These are phyloP conservation scores for Cabera pusaria DNA, from an alignment of 2,888 invertebrate species.

Conservation along the genomic window DNA sequence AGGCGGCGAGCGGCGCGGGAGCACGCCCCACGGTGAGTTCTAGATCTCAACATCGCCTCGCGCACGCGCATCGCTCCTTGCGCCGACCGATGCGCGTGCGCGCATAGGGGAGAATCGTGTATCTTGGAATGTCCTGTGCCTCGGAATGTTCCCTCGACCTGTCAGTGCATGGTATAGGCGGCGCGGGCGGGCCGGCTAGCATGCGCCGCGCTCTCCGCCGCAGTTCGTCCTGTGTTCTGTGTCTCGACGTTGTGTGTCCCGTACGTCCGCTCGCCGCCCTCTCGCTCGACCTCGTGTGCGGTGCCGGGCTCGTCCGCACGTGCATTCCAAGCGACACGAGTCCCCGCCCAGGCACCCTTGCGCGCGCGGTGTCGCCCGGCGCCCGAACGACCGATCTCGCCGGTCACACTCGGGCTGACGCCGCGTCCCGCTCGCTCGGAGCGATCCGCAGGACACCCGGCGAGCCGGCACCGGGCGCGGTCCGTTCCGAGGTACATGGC, in stretches of 20 bases:
- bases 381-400: slow-evolving; percentile 20
- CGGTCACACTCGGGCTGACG: slow-evolving; percentile 39
- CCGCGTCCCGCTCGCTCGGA: slow-evolving; percentile 55
- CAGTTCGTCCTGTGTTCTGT: slow-evolving; percentile 78
- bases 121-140: slow-evolving; percentile 85
- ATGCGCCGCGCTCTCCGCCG: slow-evolving; percentile 65
- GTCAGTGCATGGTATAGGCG: slow-evolving; percentile 75
- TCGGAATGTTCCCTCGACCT: slow-evolving; percentile 84
- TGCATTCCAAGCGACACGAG: slow-evolving; percentile 84
- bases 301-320: slow-evolving; percentile 68
- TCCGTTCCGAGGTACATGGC: slow-evolving; percentile 84
- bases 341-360: slow-evolving; percentile 65
- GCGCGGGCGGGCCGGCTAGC: slow-evolving; percentile 69
- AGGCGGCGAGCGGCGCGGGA: slow-evolving; percentile 38
- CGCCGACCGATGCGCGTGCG: slow-evolving; percentile 58
- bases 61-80: slow-evolving; percentile 59
- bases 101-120: slow-evolving; percentile 83
- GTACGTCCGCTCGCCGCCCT: slow-evolving; percentile 65
- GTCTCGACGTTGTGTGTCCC: slow-evolving; percentile 80
- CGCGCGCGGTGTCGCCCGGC: slow-evolving; percentile 32
- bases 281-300: slow-evolving; percentile 63
- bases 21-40: slow-evolving; percentile 74
- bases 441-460: slow-evolving; percentile 58
- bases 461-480: slow-evolving; percentile 72
- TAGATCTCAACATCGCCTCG: slow-evolving; percentile 84